Base-by-base conservation (phyloP, 1,140 invertebrate species). In the Drosophila lowei region DNA sequence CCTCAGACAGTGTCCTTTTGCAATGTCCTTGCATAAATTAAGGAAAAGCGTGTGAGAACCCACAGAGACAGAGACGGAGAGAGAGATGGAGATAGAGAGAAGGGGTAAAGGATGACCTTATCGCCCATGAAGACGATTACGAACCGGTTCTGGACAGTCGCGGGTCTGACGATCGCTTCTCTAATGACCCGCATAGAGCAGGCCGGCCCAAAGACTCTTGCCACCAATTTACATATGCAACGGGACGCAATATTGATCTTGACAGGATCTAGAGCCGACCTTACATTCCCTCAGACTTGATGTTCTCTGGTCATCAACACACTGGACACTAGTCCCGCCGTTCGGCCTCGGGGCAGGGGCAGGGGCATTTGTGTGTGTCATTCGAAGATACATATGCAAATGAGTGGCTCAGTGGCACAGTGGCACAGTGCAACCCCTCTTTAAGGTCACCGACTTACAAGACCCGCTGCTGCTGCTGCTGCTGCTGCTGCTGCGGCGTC, bases 21-120 rank as follows among this genome's bases (percentile, higher is more conserved):
- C 88, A 90, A 78, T 90, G 88, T 90, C 88, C 88, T 90, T 90
- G 84, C 88, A 90, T 90, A 90, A 84, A 90, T 90, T 90, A 90
- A 9, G 28, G 49, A n/a, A 28, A 62, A 67, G 30, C 53, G 83
- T 86, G 83, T 88, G 83, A 83, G 81, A 86, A 86, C 78, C 34
- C 4, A 13, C 11, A 4, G 11, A 38, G 34, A 38, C 11, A 38
- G 34, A 11, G 34, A 1, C 3, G 5, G 34, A 34, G 30, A 11
- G 2, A 8, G 8, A 8, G 28, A 30, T 1, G 46, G 16, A 49
- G 67, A 47, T n/a, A n/a, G 67, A 71, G 58, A 52, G 63, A 76
- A 76, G 62, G 76, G 72, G 75, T 78, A 65, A 42, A 60, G 73
- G 77, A 86, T 85, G 81, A 85, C 81, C 81, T 88, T 78, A 86